Evolutionary conservation across 2,888 invertebrate genomes (phyloP).

Genomic region (Esperia sulphurella): DNA sequence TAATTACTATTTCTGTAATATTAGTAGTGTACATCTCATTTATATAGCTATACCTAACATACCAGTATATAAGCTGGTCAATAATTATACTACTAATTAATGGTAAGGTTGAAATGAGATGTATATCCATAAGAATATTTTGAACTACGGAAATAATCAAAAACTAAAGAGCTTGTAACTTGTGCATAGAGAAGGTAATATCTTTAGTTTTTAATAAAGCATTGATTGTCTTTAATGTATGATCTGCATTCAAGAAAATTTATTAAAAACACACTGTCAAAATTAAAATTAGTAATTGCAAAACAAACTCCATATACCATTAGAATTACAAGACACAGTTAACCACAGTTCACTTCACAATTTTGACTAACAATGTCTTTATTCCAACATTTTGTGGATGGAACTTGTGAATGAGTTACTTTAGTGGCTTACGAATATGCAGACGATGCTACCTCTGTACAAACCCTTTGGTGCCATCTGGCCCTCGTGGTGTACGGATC

Average conservation of each 20-base stretch:
- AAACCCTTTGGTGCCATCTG: slow-evolving; percentile 84
- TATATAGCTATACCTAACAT: slow-evolving; percentile 8
- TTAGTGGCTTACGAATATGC: slow-evolving; percentile 14
- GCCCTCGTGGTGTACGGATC: slow-evolving; percentile 87
- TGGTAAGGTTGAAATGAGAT: no score
- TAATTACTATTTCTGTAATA: no score
- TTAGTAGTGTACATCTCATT: no score
- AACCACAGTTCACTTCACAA: slow-evolving; percentile 6
- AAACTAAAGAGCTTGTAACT: no score
- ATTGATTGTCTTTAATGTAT: no score
- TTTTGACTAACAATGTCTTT: slow-evolving; percentile 16
- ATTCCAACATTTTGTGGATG: slow-evolving; percentile 35
- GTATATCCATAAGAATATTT: no score
- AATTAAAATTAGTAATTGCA: slow-evolving; percentile 5
- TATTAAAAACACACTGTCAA: no score
- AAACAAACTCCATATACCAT: slow-evolving; percentile 2
- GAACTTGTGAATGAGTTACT: slow-evolving; percentile 34
- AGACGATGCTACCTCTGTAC: slow-evolving; percentile 61
- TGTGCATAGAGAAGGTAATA: no score
- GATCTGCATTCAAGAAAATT: no score
- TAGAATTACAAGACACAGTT: slow-evolving; percentile 1
- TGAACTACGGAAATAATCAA: no score
- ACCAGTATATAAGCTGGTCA: neutral
- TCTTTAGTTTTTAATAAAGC: no score
- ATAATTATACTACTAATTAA: no score